Percentiles rank a stretch among this genome's conserved stretches.
Conservation (phyloP, 30 jellyfish, hydroid and myxozoan genomes). For the Pelagia noctiluca region DNA sequence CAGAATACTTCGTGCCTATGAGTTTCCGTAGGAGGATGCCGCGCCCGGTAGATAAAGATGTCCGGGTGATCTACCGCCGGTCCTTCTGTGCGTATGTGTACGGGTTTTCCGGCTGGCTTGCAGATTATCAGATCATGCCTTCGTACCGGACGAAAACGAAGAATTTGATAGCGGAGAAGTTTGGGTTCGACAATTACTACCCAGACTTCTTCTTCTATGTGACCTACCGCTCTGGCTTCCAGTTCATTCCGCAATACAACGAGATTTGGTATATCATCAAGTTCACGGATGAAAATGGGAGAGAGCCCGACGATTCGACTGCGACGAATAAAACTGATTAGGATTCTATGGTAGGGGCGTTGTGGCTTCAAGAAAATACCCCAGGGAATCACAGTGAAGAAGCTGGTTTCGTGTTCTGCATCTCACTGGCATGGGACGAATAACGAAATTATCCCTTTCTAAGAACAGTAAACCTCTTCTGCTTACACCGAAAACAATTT, state of each 20-base stretch:
- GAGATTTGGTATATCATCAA: slow-evolving; percentile 67
- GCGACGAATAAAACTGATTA: too few relatives aligned
- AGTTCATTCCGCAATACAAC: slow-evolving; percentile 35
- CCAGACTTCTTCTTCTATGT: slow-evolving; percentile 64
- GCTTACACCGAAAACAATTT: too few relatives aligned
- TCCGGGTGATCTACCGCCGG: slow-evolving; percentile 53
- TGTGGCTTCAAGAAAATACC: too few relatives aligned
- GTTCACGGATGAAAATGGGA: slow-evolving; percentile 18
- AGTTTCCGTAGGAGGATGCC: slow-evolving; percentile 53
- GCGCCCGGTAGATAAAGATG: slow-evolving; percentile 50
- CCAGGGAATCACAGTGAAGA: too few relatives aligned
- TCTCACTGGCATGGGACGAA: too few relatives aligned
- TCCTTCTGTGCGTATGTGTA: slow-evolving; percentile 66
- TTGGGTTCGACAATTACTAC: slow-evolving; percentile 14
- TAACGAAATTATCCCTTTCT: too few relatives aligned
- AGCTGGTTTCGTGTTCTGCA: too few relatives aligned
- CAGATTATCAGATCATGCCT: slow-evolving; percentile 8
- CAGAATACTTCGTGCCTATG: slow-evolving; percentile 56
- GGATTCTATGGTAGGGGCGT: too few relatives aligned
- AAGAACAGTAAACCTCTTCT: too few relatives aligned
- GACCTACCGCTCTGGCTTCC: slow-evolving; percentile 48
- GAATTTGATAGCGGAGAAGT: slow-evolving; percentile 26
- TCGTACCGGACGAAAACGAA: slow-evolving; percentile 27
- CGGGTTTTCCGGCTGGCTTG: slow-evolving; percentile 71
- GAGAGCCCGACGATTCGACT: too few relatives aligned